Evolutionary conservation across 2,888 invertebrate species (phyloP), one percentile per base, ranked within the genome.

Genomic region (Brachyopa scutellaris): DNA sequence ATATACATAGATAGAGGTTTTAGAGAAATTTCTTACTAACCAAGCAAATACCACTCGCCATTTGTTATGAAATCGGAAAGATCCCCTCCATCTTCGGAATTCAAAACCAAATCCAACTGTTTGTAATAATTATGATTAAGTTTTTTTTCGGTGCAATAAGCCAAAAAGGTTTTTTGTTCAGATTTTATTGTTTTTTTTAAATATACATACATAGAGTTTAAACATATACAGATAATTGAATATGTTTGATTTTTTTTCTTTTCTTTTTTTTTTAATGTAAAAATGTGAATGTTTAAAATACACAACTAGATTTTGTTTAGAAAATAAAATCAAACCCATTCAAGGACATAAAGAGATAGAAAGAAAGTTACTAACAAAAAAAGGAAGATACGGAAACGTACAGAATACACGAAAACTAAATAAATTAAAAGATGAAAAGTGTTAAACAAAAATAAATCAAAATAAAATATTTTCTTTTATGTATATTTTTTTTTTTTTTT

Each of bases 31-130:
- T 40, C 67, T 85, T 89, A 90, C 95, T 94, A 92, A 98, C 99
- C 98, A 93, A 99, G 95, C 89, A 99, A 94, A 92, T 98, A 97
- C 99, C 99, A 99, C 93, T 99, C 99, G 88, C 99, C 99, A 91
- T 99, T 99, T 88, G 97, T 96, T 91, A 99, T 98, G 93, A 99
- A 99, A 92, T 97, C 97, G 87, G 97, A 95, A 88, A 97, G 94
- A 92, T 99, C 99, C 86, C 99, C 99, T 86, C 97, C 97, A 87
- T 94, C 94, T 88, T 96, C 95, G 89, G 96, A 96, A 92, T 98
- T 97, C 91, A 99, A 95, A 91, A 96, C 94, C 92, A 99, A 95
- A 93, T 99, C 97, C 93, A 99, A 94, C 95, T 97, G 94, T 91
- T 84, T 85, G 86, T 85, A 78, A 78, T 78, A 73, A 74, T n/a